A percentile compares a stretch with the other conserved stretches of the same genome.
Conservation (phyloP, 2,888 invertebrate genomes). For the Acronicta alni region DNA sequence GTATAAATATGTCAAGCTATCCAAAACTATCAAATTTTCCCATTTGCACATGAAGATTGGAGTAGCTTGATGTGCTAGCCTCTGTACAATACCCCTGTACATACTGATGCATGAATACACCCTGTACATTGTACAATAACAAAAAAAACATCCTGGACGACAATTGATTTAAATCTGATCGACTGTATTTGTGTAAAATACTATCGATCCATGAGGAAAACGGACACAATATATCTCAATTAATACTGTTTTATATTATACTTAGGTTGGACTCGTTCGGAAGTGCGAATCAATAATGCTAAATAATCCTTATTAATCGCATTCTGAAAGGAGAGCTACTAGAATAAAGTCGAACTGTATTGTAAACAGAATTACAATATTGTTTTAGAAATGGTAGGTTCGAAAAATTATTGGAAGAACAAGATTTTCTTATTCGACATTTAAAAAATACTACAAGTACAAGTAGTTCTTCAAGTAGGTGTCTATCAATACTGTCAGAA, state of each 20-base stretch:
- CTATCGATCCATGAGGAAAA: conserved; percentile 30
- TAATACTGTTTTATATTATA: conserved; percentile 32
- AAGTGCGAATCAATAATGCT: conserved; percentile 31
- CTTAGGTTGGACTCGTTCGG: conserved; percentile 3
- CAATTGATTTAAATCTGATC: conserved; percentile 5
- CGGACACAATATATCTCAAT: conserved; percentile 42
- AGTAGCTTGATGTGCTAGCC: no score
- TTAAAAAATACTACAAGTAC: no score
- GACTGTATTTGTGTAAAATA: conserved; percentile 44
- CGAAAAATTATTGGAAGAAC: no score
- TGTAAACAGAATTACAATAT: conserved; percentile 16
- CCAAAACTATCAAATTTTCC: no score
- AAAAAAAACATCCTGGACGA: conserved; percentile 1
- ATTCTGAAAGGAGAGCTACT: background rate
- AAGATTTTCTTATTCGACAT: no score
- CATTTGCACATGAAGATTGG: no score
- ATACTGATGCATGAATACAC: no score
- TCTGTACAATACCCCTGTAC: no score
- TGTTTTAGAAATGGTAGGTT: no score
- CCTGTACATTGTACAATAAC: background rate
- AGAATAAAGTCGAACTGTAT: conserved; percentile 18
- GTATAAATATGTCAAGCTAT: no score
- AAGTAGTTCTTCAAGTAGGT: no score
- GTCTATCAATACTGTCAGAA: no score
- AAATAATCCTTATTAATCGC: conserved; percentile 45